Conservation (phyloP, 2,888 invertebrate genomes). For the Watsonalla binaria region DNA sequence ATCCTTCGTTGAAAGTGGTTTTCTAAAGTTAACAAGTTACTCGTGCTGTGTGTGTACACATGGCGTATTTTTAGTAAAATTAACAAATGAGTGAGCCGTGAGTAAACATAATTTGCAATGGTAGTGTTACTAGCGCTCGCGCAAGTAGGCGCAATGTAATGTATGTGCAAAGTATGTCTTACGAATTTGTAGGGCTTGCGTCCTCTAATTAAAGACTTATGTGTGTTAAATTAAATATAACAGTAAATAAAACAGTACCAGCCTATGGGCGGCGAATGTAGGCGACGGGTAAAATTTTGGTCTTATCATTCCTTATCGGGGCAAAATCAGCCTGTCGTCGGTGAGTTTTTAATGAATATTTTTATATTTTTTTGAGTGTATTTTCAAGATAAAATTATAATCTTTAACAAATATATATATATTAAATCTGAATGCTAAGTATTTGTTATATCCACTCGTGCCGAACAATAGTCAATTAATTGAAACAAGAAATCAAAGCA, state of each 20-base stretch:
- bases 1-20: background rate
- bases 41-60: background rate
- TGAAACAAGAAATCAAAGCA: too few species aligned
- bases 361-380: constrained; percentile 38
- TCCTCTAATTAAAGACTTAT: constrained; percentile 56
- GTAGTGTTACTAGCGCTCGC: background rate
- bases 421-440: background rate
- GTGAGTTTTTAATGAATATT: constrained; percentile 38
- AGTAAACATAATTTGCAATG: background rate
- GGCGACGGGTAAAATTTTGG: constrained; percentile 80
- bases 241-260: constrained; percentile 26
- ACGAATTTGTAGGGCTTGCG: constrained; percentile 11
- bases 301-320: constrained; percentile 82
- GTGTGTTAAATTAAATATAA: constrained; percentile 46
- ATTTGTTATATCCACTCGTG: too few species aligned
- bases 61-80: background rate
- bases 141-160: constrained; percentile 1
- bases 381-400: constrained; percentile 13
- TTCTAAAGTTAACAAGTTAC: background rate
- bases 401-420: background rate
- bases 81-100: background rate
- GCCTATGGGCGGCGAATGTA: constrained; percentile 34
- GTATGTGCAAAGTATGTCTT: constrained; percentile 13
- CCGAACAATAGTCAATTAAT: too few species aligned
- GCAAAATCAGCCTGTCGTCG: constrained; percentile 41